phyloP scores from a whole-genome alignment of 2,797 vertebrate species.

The Poeciliopsis gracilis region DNA sequence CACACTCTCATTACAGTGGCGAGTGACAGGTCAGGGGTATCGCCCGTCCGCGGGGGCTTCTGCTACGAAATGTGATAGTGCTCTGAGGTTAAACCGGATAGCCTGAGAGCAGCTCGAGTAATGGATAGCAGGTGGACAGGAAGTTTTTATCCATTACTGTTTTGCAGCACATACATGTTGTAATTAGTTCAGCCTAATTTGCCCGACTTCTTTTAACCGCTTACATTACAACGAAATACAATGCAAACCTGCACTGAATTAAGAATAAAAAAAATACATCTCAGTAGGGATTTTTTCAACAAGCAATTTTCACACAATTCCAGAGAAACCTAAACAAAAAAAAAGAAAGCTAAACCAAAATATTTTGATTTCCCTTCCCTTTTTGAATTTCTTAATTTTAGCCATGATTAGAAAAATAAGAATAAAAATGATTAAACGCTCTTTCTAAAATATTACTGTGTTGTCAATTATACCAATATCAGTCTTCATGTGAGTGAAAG shows the following conservation, averaged over 20 bases:
- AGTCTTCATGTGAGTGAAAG: constrained; percentile 1
- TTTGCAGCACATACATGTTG: constrained; percentile 21
- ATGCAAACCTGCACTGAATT: background rate
- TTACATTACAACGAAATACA: background rate
- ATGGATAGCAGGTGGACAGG: constrained; percentile 43
- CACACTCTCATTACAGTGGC: constrained; percentile 51
- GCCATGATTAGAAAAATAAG: too few species aligned
- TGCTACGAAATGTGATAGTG: constrained; percentile 50
- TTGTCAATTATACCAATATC: background rate
- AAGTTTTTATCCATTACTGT: constrained; percentile 41
- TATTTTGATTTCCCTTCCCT: background rate
- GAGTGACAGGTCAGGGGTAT: constrained; percentile 71
- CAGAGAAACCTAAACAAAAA: background rate
- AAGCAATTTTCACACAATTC: background rate
- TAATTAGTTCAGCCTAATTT: constrained; percentile 37
- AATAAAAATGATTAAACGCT: background rate
- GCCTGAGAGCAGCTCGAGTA: constrained; percentile 23
- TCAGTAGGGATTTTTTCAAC: background rate
- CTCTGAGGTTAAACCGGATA: constrained; percentile 39
- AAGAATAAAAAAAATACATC: background rate
- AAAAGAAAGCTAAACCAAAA: background rate
- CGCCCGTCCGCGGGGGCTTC: constrained; percentile 55
- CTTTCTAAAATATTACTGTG: background rate
- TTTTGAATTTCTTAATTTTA: background rate
- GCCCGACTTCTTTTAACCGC: background rate